phyloP scores from a whole-genome alignment of 2,888 invertebrate species.

The Dascillus cervinus region DNA sequence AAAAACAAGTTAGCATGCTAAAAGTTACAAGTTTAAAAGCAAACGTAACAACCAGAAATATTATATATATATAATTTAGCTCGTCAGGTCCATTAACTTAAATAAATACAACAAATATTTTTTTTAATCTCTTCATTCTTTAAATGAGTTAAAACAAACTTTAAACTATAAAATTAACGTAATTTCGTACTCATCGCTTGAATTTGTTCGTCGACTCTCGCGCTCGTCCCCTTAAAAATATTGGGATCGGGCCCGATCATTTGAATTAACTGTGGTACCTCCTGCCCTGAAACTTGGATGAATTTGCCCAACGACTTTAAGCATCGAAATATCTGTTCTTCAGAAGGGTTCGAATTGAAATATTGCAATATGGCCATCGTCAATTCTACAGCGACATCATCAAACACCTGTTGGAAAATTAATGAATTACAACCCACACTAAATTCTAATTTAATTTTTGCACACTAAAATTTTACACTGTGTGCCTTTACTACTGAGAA shows the following conservation, averaged over 20 bases:
- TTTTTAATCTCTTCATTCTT: too few relatives aligned
- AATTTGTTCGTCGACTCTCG: constrained; percentile 73
- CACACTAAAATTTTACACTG: too few relatives aligned
- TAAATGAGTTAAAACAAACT: too few relatives aligned
- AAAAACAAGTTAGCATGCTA: too few relatives aligned
- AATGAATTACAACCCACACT: too few relatives aligned
- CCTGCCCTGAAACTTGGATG: constrained; percentile 66
- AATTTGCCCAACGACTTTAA: constrained; percentile 69
- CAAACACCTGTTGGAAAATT: constrained; percentile 94
- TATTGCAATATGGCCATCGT: constrained; percentile 87
- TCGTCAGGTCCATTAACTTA: constrained; percentile 1
- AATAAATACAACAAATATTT: neutral
- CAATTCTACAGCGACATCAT: constrained; percentile 86
- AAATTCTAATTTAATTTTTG: too few relatives aligned
- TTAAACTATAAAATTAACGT: constrained; percentile 42
- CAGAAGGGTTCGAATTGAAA: constrained; percentile 70
- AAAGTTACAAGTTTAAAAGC: too few relatives aligned
- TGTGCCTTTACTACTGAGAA: too few relatives aligned
- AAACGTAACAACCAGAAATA: too few relatives aligned
- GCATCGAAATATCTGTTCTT: constrained; percentile 73
- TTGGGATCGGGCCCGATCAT: constrained; percentile 85
- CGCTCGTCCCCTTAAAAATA: constrained; percentile 72
- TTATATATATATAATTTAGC: too few relatives aligned
- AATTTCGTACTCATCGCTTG: constrained; percentile 63
- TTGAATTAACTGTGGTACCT: constrained; percentile 82